Base-by-base conservation (phyloP, 2,797 vertebrate genomes). In the Pangasius krempfi region DNA sequence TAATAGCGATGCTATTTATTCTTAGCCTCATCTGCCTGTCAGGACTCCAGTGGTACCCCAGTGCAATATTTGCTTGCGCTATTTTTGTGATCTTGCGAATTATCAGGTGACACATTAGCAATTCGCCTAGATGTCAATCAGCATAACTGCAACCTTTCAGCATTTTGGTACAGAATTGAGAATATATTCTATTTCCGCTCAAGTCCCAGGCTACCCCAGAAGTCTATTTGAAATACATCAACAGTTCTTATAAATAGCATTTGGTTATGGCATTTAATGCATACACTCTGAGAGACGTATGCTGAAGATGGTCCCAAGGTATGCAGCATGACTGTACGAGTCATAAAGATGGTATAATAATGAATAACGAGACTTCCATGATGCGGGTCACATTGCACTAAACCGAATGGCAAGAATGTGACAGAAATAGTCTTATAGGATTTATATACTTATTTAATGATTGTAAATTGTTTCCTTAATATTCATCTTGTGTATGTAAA, bases 81-180 rank as follows among this genome's bases (percentile, higher is more conserved):
- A 44, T n/a, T 64, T 83, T 47, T 83, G 27, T n/a, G 58, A 64
- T 83, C 37, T 64, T 64, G 25, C 47, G 58, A 83, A 83, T 64
- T 64, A 64, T 83, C 80, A 83, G 80, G 40, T 83, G 80, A 47
- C 80, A 83, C 40, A n/a, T 64, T 47, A 64, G 80, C 80, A 83
- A 83, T 64, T 83, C 47, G 80, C 80, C 25, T n/a, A n/a, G 58
- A 64, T 64, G 80, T 83, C 80, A 47, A 13, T 83, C 58, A 83
- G 1, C 12, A 6, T 16, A 62, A 62, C 33, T 62, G 13, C 5
- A 44, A 82, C 33, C 80, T 82, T 82, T 82, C 25, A 44, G 37
- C 80, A 27, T 62, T 44, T 64, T 83, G 25, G 58, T 47, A n/a
- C 58, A n/a, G 5, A 47, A 18, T 64, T 14, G 0, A 64, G 37